Conservation (phyloP, 2,888 invertebrate genomes). For the Meiosimyza decipiens region DNA sequence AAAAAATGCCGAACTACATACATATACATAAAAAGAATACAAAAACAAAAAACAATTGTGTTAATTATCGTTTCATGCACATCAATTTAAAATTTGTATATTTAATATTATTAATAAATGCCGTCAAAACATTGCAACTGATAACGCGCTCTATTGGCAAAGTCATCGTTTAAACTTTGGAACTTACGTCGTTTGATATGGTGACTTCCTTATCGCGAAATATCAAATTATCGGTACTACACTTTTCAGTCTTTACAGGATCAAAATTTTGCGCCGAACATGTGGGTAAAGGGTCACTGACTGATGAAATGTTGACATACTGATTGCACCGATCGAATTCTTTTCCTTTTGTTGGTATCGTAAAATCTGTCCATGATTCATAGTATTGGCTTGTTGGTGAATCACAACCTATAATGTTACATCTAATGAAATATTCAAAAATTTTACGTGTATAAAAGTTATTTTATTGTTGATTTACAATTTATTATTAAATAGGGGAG, state of each 20-base stretch:
- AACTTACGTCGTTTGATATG: conserved; percentile 75
- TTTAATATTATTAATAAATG: too few relatives aligned
- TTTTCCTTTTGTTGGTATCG: conserved; percentile 65
- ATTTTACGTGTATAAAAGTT: too few relatives aligned
- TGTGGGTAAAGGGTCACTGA: conserved; percentile 35
- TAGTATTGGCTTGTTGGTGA: conserved; percentile 50
- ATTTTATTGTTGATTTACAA: too few relatives aligned
- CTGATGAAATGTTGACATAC: conserved; percentile 53
- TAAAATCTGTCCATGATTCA: conserved; percentile 69
- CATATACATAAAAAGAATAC: not conserved
- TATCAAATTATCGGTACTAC: conserved; percentile 68
- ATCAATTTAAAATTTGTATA: too few relatives aligned
- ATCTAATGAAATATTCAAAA: conserved; percentile 55
- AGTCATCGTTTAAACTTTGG: conserved; percentile 38
- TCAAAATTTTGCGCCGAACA: conserved; percentile 67
- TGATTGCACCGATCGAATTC: conserved; percentile 67
- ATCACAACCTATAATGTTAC: conserved; percentile 66
- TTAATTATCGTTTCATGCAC: too few relatives aligned
- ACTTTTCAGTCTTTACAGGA: conserved; percentile 62
- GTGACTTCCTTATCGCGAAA: conserved; percentile 72
- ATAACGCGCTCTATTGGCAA: not conserved
- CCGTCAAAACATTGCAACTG: not conserved
- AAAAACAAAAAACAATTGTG: not conserved
- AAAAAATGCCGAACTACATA: conserved; percentile 60
- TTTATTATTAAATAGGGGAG: too few relatives aligned